These are phyloP conservation scores for Rotaria macrura DNA, from an alignment of 2,888 invertebrate genomes.

Conservation along the genomic window DNA sequence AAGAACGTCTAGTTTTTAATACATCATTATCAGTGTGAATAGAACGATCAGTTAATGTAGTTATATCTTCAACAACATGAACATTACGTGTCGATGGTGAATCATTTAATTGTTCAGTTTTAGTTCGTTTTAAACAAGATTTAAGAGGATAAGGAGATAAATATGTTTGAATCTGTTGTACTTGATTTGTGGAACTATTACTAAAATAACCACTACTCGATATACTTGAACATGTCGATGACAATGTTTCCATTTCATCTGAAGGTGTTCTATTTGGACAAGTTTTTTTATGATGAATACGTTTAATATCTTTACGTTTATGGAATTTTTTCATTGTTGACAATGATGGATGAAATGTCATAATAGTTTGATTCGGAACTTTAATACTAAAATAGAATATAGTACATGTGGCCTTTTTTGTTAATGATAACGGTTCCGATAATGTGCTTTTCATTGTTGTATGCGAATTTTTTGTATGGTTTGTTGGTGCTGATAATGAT, in stretches of 20 bases:
- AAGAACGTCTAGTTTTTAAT: not conserved
- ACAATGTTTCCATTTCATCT: not conserved
- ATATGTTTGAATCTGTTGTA: not conserved
- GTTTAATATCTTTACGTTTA: not conserved
- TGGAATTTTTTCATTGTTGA: not conserved
- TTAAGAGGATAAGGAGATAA: not conserved
- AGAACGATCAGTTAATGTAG: not conserved
- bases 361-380: not conserved
- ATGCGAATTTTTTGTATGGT: not conserved
- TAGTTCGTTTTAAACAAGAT: conserved; percentile 13
- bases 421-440: not conserved
- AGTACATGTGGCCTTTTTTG: not conserved
- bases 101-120: not conserved
- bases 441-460: not conserved
- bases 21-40: not conserved
- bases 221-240: not conserved
- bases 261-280: not conserved
- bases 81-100: not conserved
- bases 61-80: not conserved
- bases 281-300: not conserved
- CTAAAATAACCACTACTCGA: conserved; percentile 16
- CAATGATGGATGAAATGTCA: not conserved
- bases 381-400: not conserved
- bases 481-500: not conserved
- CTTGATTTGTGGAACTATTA: not conserved